Evolutionary conservation across 2,113 vertebrate species (phyloP).

Genomic region (Brachyistius frenatus): DNA sequence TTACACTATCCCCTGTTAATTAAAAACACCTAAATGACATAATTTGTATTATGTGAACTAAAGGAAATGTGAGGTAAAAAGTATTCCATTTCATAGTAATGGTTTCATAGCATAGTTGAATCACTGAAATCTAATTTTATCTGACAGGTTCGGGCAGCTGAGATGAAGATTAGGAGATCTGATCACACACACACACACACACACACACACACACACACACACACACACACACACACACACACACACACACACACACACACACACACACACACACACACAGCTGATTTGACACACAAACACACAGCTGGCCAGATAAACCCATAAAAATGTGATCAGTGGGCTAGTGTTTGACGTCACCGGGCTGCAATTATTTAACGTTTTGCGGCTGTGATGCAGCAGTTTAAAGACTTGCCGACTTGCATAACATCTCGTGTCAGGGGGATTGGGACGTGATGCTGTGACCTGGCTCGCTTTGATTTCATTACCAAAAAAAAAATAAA

Average conservation of each 20-base stretch:
- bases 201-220: slow-evolving; percentile 31
- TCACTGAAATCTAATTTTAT: slow-evolving; percentile 52
- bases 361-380: slow-evolving; percentile 65
- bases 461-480: slow-evolving; percentile 31
- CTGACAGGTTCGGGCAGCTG: slow-evolving; percentile 27
- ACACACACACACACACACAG: background rate
- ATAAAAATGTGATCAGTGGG: slow-evolving; percentile 68
- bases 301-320: slow-evolving; percentile 73
- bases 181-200: slow-evolving; percentile 17
- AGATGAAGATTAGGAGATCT: slow-evolving; percentile 60
- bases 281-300: slow-evolving; percentile 70
- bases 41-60: background rate
- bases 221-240: slow-evolving; percentile 28
- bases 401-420: slow-evolving; percentile 45
- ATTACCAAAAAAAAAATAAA: slow-evolving; percentile 3
- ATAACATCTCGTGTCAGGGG: slow-evolving; percentile 50
- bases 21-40: background rate
- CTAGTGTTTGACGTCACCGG: slow-evolving; percentile 56
- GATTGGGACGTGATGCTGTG: slow-evolving; percentile 10
- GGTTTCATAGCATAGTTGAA: slow-evolving; percentile 18
- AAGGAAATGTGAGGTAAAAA: background rate
- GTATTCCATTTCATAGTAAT: slow-evolving; percentile 3
- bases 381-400: slow-evolving; percentile 41
- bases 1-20: background rate
- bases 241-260: slow-evolving; percentile 65